phyloP scores from a whole-genome alignment of 2,888 invertebrate species.

The Drosophila gaucha region DNA sequence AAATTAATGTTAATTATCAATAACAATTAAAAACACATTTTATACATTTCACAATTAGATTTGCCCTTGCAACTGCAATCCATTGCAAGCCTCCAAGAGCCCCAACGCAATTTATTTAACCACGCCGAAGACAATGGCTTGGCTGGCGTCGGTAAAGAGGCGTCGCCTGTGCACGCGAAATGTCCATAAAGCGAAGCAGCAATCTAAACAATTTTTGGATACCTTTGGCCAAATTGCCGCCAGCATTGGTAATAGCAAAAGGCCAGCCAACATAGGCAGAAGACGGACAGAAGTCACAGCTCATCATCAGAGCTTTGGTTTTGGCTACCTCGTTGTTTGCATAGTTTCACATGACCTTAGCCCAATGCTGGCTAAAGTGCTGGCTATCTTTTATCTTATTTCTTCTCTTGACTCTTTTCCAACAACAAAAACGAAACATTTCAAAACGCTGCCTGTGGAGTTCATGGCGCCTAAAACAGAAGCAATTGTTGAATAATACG shows the following conservation, averaged over 20 bases:
- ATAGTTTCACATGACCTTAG: conserved; percentile 78
- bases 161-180: conserved; percentile 48
- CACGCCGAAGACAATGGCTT: conserved; percentile 53
- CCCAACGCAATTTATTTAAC: conserved; percentile 51
- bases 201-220: conserved; percentile 48
- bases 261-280: conserved; percentile 59
- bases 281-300: conserved; percentile 66
- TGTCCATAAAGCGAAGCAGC: conserved; percentile 47
- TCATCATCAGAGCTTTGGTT: conserved; percentile 64
- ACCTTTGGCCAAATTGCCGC: conserved; percentile 55
- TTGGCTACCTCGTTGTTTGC: conserved; percentile 41
- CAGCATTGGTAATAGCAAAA: conserved; percentile 68
- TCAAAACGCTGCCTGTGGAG: conserved; percentile 48
- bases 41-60: conserved; percentile 22
- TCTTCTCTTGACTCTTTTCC: conserved; percentile 25
- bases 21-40: conserved; percentile 43
- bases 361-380: conserved; percentile 51
- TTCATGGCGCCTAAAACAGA: conserved; percentile 65
- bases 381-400: conserved; percentile 37
- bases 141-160: conserved; percentile 52
- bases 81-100: conserved; percentile 28
- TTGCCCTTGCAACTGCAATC: conserved; percentile 57
- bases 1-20: conserved; percentile 44
- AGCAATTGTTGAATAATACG: conserved; percentile 53
- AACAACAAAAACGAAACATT: conserved; percentile 20